Conservation (phyloP, 2,797 vertebrate genomes). For the Peromyscus nudipes region DNA sequence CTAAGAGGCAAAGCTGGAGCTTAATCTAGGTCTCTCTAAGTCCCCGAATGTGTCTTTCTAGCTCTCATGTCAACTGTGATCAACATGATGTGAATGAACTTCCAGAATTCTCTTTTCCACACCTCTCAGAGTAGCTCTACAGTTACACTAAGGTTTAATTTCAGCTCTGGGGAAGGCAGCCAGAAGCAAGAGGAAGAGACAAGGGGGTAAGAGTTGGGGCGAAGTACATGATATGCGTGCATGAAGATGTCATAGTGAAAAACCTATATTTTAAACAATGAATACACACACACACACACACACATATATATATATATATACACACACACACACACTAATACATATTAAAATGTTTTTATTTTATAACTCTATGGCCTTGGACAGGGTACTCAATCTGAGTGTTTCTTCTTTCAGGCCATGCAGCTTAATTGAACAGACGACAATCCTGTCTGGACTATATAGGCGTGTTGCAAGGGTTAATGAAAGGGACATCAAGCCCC, state of each 20-base stretch:
- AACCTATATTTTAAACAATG: neutral
- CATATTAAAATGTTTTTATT: neutral
- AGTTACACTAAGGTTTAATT: neutral
- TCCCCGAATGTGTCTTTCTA: neutral
- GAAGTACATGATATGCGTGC: neutral
- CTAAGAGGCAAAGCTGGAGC: neutral
- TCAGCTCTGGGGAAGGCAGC: neutral
- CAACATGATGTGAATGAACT: neutral
- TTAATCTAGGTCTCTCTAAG: neutral
- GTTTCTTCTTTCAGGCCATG: neutral
- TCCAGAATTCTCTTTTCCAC: neutral
- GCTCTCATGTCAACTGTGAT: neutral
- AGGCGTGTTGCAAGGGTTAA: neutral
- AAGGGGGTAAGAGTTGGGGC: neutral
- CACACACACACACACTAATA: too few relatives aligned
- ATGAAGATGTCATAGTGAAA: neutral
- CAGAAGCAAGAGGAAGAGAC: neutral
- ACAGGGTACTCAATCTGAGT: neutral
- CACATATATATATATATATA: too few relatives aligned
- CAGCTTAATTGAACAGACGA: conserved; percentile 5
- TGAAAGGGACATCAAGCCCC: neutral
- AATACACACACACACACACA: neutral
- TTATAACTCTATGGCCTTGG: neutral
- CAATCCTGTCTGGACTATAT: neutral
- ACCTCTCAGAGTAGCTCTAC: neutral